Base-by-base conservation (phyloP, 2,113 vertebrate species). In the Microcebus griseorufus region DNA sequence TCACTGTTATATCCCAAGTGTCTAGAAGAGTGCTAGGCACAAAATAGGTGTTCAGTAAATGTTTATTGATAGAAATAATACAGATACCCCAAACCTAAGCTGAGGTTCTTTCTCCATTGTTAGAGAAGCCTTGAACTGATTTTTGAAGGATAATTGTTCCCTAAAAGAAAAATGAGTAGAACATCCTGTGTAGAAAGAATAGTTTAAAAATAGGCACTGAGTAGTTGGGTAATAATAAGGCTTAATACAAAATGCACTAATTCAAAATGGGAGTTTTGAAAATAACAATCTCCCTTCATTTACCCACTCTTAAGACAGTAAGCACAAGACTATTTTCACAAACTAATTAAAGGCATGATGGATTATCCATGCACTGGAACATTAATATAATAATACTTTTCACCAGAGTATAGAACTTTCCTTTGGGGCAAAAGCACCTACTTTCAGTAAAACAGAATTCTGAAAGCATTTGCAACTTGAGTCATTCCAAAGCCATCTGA, bases 401-500 rank as follows among this genome's bases (percentile, higher is more conserved):
- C 64, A 65, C 3, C 60, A 82, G 27, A 53, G 6, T 72, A 8
- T 55, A 94, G 25, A 94, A 78, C 4, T 87, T 73, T 16, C 17
- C 22, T 82, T 94, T 58, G 64, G 18, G 25, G 62, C 10, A 94
- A 6, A 39, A 80, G 69, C 32, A 69, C 16, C 10, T 70, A 39
- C 27, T 70, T 69, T 6, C 32, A 20, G 48, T 2, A 85, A 84
- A 73, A 80, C 34, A 62, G 13, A 88, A 84, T 84, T 11, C 37
- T 84, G 20, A 89, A 60, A 92, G 7, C 9, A 34, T 76, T 79
- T 95, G 64, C 67, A 93, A 85, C 32, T 83, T 70, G 45, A 94
- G 37, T 89, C 22, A 69, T 11, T 55, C 12, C 7, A 53, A 9
- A 86, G 17, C 39, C 69, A 94, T 72, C 20, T 85, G 42, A 93